Evolutionary conservation across 1,140 invertebrate species (phyloP).

Genomic region (Aphaenogaster rudis): DNA sequence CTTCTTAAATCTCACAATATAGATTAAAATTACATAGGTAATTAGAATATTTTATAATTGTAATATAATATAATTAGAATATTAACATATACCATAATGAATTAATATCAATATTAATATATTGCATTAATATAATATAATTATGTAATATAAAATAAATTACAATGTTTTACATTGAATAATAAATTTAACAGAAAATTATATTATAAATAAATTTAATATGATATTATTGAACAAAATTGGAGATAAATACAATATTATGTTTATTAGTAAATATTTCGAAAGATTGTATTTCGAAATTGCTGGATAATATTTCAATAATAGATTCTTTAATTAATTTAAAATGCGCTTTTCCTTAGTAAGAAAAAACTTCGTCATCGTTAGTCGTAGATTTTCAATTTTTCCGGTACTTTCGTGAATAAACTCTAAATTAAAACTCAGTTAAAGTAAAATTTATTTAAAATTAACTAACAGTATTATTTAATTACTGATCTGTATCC

Average conservation of each 20-base stretch:
- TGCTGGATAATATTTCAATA: neutral
- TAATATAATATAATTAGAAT: neutral
- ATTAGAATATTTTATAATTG: constrained; percentile 4
- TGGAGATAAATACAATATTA: neutral
- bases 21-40: neutral
- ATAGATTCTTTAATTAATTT: constrained; percentile 11
- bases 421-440: constrained; percentile 17
- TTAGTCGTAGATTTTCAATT: neutral
- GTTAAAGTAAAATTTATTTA: constrained; percentile 18
- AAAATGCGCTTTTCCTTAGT: neutral
- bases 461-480: constrained; percentile 4
- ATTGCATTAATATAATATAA: neutral
- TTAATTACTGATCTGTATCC: neutral
- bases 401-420: neutral
- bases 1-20: neutral
- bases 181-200: neutral
- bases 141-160: neutral
- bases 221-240: neutral
- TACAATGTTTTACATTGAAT: constrained; percentile 6
- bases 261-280: neutral
- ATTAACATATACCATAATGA: neutral
- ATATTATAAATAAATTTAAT: neutral
- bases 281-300: neutral
- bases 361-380: neutral
- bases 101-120: neutral